These are phyloP conservation scores for Calyptommatus sinebrachiatus DNA, from an alignment of 2,113 vertebrate species.

Conservation along the genomic window DNA sequence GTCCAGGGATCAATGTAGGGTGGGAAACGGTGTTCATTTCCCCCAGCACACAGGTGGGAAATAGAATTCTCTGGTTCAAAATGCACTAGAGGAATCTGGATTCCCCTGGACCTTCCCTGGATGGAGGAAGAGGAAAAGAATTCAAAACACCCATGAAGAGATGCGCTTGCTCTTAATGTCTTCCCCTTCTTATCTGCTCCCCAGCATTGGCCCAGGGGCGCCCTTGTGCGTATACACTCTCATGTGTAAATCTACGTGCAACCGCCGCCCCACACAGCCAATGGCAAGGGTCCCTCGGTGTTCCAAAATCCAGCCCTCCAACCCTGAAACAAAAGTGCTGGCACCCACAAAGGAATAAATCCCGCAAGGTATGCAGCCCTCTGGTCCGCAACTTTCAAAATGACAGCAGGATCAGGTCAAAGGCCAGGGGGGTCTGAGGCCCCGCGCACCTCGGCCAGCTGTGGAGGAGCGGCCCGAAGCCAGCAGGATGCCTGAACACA, in stretches of 20 bases:
- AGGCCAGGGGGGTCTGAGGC: conserved; percentile 76
- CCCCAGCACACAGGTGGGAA: background rate
- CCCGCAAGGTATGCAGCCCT: conserved; percentile 75
- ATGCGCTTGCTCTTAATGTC: background rate
- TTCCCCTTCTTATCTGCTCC: background rate
- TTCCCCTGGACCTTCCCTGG: background rate
- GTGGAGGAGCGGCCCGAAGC: conserved; percentile 63
- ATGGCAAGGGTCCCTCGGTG: conserved; percentile 10
- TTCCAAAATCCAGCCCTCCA: conserved; percentile 18
- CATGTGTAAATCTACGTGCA: background rate
- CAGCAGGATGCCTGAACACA: conserved; percentile 67
- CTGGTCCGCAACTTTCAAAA: conserved; percentile 73
- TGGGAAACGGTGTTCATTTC: too few relatives aligned
- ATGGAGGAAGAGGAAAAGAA: background rate
- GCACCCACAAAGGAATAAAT: conserved; percentile 64
- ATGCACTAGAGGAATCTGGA: background rate
- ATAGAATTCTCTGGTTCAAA: background rate
- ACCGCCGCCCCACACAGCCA: background rate
- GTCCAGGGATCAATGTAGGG: too few relatives aligned
- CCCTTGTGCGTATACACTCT: background rate
- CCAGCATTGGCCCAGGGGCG: fast-evolving
- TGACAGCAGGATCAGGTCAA: conserved; percentile 79
- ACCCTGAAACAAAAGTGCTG: conserved; percentile 29
- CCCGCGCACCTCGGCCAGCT: conserved; percentile 74
- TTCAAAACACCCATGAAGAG: conserved; percentile 5